These are phyloP conservation scores for Hylaeus volcanicus DNA, from an alignment of 1,140 invertebrate genomes.

Conservation along the genomic window DNA sequence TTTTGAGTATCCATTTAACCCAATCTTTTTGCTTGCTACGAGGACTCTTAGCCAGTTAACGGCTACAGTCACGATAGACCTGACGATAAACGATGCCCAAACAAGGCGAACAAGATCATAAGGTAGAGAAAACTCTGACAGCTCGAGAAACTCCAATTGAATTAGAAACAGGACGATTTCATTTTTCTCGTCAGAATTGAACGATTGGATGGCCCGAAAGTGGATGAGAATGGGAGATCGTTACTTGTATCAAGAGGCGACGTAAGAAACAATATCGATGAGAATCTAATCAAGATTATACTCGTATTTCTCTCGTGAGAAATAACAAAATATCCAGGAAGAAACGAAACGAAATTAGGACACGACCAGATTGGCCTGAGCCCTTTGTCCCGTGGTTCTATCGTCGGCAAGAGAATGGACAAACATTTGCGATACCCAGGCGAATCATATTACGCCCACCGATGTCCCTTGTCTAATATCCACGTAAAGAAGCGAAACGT, in stretches of 20 bases:
- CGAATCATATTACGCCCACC: neutral
- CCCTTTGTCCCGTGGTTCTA: neutral
- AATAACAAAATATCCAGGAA: conserved; percentile 12
- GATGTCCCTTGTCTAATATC: conserved; percentile 16
- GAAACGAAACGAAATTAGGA: neutral
- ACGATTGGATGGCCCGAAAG: neutral
- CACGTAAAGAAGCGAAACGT: conserved; percentile 16
- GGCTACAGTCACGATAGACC: no score
- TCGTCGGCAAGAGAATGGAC: neutral
- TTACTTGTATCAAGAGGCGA: neutral
- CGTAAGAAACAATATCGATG: neutral
- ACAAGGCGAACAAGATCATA: no score
- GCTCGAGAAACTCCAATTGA: no score
- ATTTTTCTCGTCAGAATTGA: neutral
- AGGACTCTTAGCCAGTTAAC: no score
- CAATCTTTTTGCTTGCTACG: no score
- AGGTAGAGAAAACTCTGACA: no score
- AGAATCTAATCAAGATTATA: conserved; percentile 7
- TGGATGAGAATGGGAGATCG: neutral
- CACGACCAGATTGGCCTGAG: neutral
- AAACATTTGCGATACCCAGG: neutral
- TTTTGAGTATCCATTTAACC: no score
- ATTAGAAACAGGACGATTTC: no score
- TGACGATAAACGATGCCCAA: no score
- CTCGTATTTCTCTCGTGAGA: neutral